Base-by-base conservation (phyloP, 1,140 invertebrate species). In the Drosophila nasuta region DNA sequence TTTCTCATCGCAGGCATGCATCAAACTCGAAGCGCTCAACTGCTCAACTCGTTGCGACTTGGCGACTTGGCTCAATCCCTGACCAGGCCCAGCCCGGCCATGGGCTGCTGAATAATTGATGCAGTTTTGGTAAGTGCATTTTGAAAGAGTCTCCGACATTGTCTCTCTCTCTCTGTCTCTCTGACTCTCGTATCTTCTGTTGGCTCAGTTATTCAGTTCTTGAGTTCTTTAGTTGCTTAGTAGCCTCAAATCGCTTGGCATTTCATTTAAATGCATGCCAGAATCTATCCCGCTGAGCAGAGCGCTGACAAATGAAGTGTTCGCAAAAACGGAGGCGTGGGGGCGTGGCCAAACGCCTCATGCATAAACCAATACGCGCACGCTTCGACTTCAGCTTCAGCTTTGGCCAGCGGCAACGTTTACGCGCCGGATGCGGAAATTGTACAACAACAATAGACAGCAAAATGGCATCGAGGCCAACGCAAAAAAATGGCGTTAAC, bases 51-150 rank as follows among this genome's bases (percentile, higher is more conserved):
- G 75, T 70, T 81, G 81, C 76, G 76, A 85, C 81, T 82, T 87
- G 80, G 79, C 85, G 80, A 88, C 83, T 88, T 83, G 82, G 58
- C 77, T 77, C 81, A 77, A 87, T 87, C 77, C 77, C 80, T 87
- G 82, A 88, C 77, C 73, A 79, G 77, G 64, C 65, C 77, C 20
- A 52, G 64, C 78, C 57, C 65, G 82, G 79, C 79, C 70, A 66
- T 79, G 77, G 79, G 79, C 82, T 81, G 81, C 67, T 88, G 85
- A 88, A 88, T 88, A 88, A 88, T 88, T 88, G 87, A 89, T 88
- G 85, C 83, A 88, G 83, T 88, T 88, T 87, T 76, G 83, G 83
- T 88, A 88, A 88, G 83, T 89, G 83, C 81, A 88, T 88, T 89
- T 88, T 81, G 66, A 81, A 75, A 77, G 79, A 75, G 57, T 82